Evolutionary conservation across 2,797 vertebrate genomes (phyloP), one percentile per base, ranked within the genome.

Genomic region (Pelobates cultripes): DNA sequence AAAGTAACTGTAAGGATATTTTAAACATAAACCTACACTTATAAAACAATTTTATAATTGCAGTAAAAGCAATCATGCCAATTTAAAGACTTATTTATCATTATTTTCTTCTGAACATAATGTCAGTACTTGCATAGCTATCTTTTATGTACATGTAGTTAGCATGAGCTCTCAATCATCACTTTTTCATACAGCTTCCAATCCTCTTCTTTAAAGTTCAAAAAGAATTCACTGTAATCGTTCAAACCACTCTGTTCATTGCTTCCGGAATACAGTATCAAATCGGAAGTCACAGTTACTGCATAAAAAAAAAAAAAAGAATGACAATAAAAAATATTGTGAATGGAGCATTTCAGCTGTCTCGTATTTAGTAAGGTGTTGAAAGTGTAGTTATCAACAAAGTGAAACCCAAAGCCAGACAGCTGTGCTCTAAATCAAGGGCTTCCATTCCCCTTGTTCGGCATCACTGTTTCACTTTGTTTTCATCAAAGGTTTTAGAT

Each of bases 321-420:
- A 69, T 78, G 70, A 63, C 63, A 78, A 78, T 74, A 83, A 77
- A 81, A 77, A 78, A 77, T 63, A 81, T 85, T 85, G 68, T 81
- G 76, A 77, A 81, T 77, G 80, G 75, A 81, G 43, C 66, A 70
- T 82, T 85, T 80, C 83, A 87, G 88, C 64, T 85, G 86, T 86
- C 84, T 85, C 82, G 85, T 82, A 88, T 91, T 90, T 88, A 84
- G 85, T 73, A 83, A 60, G 77, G 77, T 75, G 89, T 87, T 90
- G 90, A 92, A 89, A 91, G 87, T 81, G 86, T 17, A 75, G 85
- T 91, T 93, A 90, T 88, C 89, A 86, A 85, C 84, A 86, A 89
- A 89, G 89, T 93, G 89, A 92, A 93, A 93, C 88, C 84, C 85
- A 82, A 91, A 88, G 83, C 63, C 83, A 60, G 86, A 89, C 87